Conservation (phyloP, 2,113 vertebrate genomes). For the Rhineura floridana region DNA sequence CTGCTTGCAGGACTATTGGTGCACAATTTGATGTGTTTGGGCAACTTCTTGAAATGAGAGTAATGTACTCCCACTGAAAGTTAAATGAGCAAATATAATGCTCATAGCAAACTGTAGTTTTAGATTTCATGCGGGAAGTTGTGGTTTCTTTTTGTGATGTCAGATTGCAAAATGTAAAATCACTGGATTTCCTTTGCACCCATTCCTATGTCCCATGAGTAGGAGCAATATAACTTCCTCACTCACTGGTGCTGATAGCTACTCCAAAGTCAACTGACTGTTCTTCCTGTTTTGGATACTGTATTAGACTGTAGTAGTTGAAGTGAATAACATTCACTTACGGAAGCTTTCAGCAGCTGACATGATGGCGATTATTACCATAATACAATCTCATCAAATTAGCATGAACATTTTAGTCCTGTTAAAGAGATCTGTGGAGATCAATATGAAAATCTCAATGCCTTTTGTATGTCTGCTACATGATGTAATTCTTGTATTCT, state of each 20-base stretch:
- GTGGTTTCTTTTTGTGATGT: not conserved
- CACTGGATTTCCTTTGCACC: not conserved
- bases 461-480: rapidly evolving
- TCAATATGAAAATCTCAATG: not conserved
- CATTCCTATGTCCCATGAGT: rapidly evolving
- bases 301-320: rapidly evolving
- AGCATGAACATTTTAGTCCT: not conserved
- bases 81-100: not conserved
- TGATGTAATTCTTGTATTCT: not conserved
- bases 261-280: not conserved
- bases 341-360: not conserved
- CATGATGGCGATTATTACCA: rapidly evolving
- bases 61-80: not conserved
- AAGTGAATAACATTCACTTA: not conserved
- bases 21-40: too few species aligned
- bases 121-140: not conserved
- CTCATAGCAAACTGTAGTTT: not conserved
- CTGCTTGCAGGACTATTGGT: too few species aligned
- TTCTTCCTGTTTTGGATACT: not conserved
- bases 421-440: not conserved
- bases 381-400: not conserved
- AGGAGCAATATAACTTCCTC: rapidly evolving
- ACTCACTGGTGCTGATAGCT: not conserved
- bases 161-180: not conserved
- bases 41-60: not conserved